Base-by-base conservation (phyloP, 2,113 vertebrate genomes). In the Podocnemis expansa region DNA sequence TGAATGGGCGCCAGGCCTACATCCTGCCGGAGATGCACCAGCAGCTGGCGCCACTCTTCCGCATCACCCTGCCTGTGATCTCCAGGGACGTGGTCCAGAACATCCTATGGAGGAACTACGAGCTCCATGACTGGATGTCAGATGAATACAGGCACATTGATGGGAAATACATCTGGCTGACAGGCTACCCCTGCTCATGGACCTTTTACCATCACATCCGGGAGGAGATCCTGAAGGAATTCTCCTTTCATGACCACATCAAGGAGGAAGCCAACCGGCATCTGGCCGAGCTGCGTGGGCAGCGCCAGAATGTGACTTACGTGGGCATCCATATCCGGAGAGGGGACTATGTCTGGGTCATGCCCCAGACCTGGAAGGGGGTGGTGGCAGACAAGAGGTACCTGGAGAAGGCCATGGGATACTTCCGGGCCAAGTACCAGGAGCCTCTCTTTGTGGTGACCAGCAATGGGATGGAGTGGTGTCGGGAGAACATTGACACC, bases 391-490 rank as follows among this genome's bases (percentile, higher is more conserved):
- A 63, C 60, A 19, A 63, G 60, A 16, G 31, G 31, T 63, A 94
- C 97, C 14, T 94, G 97, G 38, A 95, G 97, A 2, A 97, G 98
- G 5, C 60, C 60, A 63, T 63, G 60, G 97, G 97, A 93, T 98
- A 98, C 2, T 98, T 98, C 86, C 95, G 95, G 63, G 92, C 84
- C 1, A 92, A 96, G 4, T 80, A 98, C 24, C 7, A 80, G 38
- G 92, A 90, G 31, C 94, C 95, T 5, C 10, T 98, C 51, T 98
- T 98, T 10, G 96, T 97, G 89, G 96, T 98, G 56, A 85, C 92
- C 81, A 98, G 98, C 91, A 97, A 98, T 1, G 97, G 96, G 60
- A 97, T 98, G 97, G 16, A 55, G 1, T 98, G 97, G 98, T 98
- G 97, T 78, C 84, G 34, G 41, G 8, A 96, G 4, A 98, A 98